Evolutionary conservation across 2,113 vertebrate species (phyloP), one percentile per base, ranked within the genome.

Genomic region (Pogona vitticeps): DNA sequence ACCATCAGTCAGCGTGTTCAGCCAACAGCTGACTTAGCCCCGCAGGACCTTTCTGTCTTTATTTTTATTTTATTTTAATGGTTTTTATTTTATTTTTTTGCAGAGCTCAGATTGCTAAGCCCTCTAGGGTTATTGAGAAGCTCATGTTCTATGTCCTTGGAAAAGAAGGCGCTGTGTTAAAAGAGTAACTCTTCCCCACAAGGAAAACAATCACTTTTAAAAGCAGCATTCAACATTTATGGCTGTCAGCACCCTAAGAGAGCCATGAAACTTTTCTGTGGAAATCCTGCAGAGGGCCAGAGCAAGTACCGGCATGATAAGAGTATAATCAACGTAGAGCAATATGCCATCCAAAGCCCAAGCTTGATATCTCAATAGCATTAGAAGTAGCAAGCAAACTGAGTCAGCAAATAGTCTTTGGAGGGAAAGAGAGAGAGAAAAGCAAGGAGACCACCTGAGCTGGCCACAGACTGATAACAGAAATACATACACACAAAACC

Each of bases 351-450:
- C 33, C 42, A 26, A 76, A 73, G 33, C 31, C 65, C 75, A 1
- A 0, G 38, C 10, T 0, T 0, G 28, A 15, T 3, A 21, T 36
- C 9, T 46, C 14, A 33, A 80, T 75, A 84, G 18, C 0, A 1
- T 56, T 83, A 68, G 3, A 8, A 58, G 5, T 31, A 42, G 7
- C n/a, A n/a, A n/a, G n/a, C n/a, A n/a, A n/a, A n/a, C n/a, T n/a
- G n/a, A n/a, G n/a, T n/a, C n/a, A n/a, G n/a, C n/a, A n/a, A n/a
- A n/a, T n/a, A n/a, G n/a, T n/a, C n/a, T n/a, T n/a, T n/a, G n/a
- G n/a, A n/a, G n/a, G n/a, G n/a, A n/a, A n/a, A n/a, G n/a, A n/a
- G n/a, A n/a, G n/a, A n/a, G n/a, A n/a, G n/a, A n/a, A n/a, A n/a
- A n/a, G n/a, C n/a, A n/a, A n/a, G n/a, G n/a, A n/a, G n/a, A n/a